Percentiles rank a stretch among this genome's conserved stretches.
These are phyloP conservation scores for Seriola aureovittata DNA, from an alignment of 2,113 vertebrate genomes.

Conservation along the genomic window DNA sequence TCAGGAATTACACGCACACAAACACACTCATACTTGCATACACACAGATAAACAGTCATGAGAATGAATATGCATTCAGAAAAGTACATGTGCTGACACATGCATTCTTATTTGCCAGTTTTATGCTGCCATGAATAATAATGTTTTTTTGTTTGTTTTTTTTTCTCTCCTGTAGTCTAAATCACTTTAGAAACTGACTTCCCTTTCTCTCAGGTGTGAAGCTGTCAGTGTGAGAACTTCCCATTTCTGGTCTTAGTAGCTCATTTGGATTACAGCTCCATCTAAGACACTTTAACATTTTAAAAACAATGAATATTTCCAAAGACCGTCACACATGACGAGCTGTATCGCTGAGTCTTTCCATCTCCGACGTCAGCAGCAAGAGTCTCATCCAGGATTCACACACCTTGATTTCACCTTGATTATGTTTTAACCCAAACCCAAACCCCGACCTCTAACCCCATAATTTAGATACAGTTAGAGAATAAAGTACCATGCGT, in stretches of 20 bases:
- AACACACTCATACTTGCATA: constrained; percentile 20
- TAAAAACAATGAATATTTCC: constrained; percentile 51
- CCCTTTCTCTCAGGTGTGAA: constrained; percentile 25
- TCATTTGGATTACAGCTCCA: constrained; percentile 68
- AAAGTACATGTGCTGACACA: constrained; percentile 65
- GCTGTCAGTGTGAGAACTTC: constrained; percentile 54
- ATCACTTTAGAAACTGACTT: constrained; percentile 30
- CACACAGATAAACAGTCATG: constrained; percentile 63
- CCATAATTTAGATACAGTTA: constrained; percentile 57
- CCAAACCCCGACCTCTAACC: constrained; percentile 42
- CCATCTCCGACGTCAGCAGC: constrained; percentile 46
- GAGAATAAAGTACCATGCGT: constrained; percentile 65
- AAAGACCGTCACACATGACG: constrained; percentile 28
- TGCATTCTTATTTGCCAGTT: constrained; percentile 63
- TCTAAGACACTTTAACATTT: constrained; percentile 60
- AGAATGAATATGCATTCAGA: constrained; percentile 64
- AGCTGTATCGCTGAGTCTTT: constrained; percentile 27
- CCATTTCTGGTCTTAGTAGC: constrained; percentile 40
- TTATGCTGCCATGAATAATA: constrained; percentile 56
- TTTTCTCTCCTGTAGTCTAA: background rate
- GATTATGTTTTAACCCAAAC: constrained; percentile 33
- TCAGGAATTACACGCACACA: constrained; percentile 30
- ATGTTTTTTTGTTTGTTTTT: constrained; percentile 20
- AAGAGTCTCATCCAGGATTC: constrained; percentile 45
- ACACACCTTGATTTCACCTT: constrained; percentile 38